A percentile compares a stretch with the other conserved stretches of the same genome.
Conservation (phyloP, 2,113 vertebrate genomes). For the Tragelaphus buxtoni region DNA sequence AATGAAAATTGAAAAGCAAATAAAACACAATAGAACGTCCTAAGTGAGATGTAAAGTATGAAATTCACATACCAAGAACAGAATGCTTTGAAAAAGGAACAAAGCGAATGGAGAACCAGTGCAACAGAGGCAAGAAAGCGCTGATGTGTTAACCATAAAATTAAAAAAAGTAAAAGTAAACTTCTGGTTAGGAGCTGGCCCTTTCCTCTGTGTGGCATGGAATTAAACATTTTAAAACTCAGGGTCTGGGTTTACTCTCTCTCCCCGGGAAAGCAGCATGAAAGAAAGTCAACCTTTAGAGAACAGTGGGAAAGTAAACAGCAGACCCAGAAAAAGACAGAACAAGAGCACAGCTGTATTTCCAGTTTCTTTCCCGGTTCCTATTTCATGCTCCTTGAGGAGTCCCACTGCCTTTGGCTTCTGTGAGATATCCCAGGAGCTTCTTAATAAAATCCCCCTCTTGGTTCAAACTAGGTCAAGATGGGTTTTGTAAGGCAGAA, state of each 20-base stretch:
- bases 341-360: not conserved
- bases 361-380: not conserved
- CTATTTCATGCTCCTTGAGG: not conserved
- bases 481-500: constrained; percentile 36
- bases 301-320: not conserved
- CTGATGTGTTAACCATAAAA: not conserved
- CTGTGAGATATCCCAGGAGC: constrained; percentile 11
- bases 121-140: not conserved
- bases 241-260: not conserved
- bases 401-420: not conserved
- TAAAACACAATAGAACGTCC: not conserved
- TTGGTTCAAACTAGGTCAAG: constrained; percentile 46
- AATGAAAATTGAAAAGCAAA: not conserved
- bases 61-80: constrained; percentile 23
- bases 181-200: not conserved
- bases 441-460: constrained; percentile 12
- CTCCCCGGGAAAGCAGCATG: not conserved
- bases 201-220: not conserved
- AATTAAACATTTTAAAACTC: not conserved
- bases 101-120: not conserved
- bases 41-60: not conserved
- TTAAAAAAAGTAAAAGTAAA: not conserved
- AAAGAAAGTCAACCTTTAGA: not conserved
- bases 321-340: not conserved
- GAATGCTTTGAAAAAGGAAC: constrained; percentile 20